A percentile compares a stretch with the other conserved stretches of the same genome.
phyloP scores from a whole-genome alignment of 2,113 vertebrate species.

The Carassius auratus region DNA sequence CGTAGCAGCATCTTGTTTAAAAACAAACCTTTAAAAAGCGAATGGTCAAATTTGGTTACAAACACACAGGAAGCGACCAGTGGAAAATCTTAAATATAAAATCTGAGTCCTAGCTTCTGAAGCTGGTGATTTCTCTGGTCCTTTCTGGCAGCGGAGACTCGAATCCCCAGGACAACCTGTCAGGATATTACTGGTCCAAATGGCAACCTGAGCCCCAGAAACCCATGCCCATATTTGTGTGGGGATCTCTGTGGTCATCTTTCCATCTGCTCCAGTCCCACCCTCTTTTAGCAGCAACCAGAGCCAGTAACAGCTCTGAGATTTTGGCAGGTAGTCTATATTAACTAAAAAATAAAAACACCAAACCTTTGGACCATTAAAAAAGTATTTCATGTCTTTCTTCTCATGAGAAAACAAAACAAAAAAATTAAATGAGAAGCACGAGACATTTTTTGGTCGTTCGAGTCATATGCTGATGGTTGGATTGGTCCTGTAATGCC shows the following conservation, averaged over 20 bases:
- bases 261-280: conserved; percentile 70
- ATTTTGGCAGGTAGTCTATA: conserved; percentile 81
- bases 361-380: conserved; percentile 8
- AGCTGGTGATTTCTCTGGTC: conserved; percentile 64
- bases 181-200: conserved; percentile 56
- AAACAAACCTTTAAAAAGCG: conserved; percentile 62
- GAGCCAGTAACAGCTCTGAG: conserved; percentile 78
- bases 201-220: conserved; percentile 41
- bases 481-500: conserved; percentile 36
- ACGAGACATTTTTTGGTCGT: conserved; percentile 7
- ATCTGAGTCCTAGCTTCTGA: conserved; percentile 74
- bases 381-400: not conserved
- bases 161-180: conserved; percentile 60
- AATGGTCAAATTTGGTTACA: conserved; percentile 63
- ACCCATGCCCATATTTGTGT: conserved; percentile 14
- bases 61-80: conserved; percentile 31
- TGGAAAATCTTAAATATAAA: conserved; percentile 66
- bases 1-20: conserved; percentile 87
- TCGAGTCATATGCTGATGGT: conserved; percentile 27
- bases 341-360: conserved; percentile 22
- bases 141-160: conserved; percentile 65
- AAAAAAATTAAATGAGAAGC: not conserved
- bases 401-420: not conserved
- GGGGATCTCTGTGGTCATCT: conserved; percentile 7
- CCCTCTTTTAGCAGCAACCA: conserved; percentile 90